Conservation (phyloP, 2,888 invertebrate species). For the Dryobotodes eremita region DNA sequence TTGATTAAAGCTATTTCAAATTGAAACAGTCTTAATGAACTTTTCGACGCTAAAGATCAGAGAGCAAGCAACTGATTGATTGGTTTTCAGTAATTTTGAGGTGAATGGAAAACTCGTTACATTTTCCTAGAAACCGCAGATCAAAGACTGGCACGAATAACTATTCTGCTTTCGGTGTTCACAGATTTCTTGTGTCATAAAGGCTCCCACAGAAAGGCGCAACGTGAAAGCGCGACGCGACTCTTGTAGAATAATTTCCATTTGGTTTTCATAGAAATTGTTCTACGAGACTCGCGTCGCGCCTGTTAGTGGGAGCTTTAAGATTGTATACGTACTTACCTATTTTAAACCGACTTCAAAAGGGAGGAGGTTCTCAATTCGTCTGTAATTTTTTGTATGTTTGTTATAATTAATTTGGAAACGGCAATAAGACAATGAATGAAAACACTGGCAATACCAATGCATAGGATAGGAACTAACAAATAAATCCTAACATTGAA, state of each 20-base stretch:
- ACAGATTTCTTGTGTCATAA: neutral
- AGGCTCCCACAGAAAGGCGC: too few species aligned
- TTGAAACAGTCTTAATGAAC: neutral
- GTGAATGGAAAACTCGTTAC: neutral
- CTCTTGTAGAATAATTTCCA: too few species aligned
- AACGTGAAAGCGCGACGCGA: too few species aligned
- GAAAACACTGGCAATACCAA: neutral
- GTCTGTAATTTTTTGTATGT: too few species aligned
- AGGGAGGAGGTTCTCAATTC: too few species aligned
- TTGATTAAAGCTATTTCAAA: neutral
- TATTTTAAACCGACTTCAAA: neutral
- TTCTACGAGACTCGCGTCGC: too few species aligned
- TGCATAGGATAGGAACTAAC: neutral
- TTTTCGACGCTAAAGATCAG: neutral
- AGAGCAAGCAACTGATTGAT: conserved; percentile 19
- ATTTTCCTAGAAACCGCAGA: neutral
- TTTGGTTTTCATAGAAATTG: too few species aligned
- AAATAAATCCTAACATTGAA: neutral
- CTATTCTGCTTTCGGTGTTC: neutral
- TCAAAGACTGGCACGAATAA: neutral
- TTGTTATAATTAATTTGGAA: neutral
- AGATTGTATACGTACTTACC: neutral
- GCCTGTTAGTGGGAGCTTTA: too few species aligned
- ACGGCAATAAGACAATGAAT: neutral
- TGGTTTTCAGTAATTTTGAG: conserved; percentile 2